Conservation (phyloP, 2,888 invertebrate genomes). For the Ormia ochracea region DNA sequence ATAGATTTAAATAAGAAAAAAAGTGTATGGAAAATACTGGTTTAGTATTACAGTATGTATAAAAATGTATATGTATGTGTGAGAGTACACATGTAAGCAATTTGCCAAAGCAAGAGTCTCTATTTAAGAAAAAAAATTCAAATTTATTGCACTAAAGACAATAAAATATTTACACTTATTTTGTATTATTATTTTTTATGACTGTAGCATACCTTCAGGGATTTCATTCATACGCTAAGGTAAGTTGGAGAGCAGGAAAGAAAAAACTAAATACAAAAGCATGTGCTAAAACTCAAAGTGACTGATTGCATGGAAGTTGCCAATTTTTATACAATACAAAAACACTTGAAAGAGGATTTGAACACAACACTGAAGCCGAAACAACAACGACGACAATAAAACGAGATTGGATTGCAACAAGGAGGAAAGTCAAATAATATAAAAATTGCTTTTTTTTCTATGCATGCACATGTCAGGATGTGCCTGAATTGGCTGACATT, state of each 20-base stretch:
- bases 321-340: slow-evolving; percentile 54
- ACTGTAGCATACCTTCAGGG: slow-evolving; percentile 69
- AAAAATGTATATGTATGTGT: too few relatives aligned
- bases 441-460: background rate
- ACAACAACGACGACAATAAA: slow-evolving; percentile 4
- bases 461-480: background rate
- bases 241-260: background rate
- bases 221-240: slow-evolving; percentile 66
- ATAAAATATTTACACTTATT: slow-evolving; percentile 49
- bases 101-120: slow-evolving; percentile 29
- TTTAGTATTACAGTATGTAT: background rate
- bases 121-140: background rate
- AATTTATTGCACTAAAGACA: slow-evolving; percentile 50
- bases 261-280: slow-evolving; percentile 53
- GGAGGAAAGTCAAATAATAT: background rate
- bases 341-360: slow-evolving; percentile 3
- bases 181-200: slow-evolving; percentile 35
- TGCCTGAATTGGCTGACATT: slow-evolving; percentile 67
- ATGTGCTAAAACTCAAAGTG: slow-evolving; percentile 65
- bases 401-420: slow-evolving; percentile 40
- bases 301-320: slow-evolving; percentile 63
- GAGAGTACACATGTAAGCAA: too few relatives aligned
- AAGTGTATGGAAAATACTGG: background rate
- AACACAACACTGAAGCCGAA: background rate
- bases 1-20: slow-evolving; percentile 11